Base-by-base conservation (phyloP, 2,888 invertebrate genomes). In the Tetranychus truncatus region DNA sequence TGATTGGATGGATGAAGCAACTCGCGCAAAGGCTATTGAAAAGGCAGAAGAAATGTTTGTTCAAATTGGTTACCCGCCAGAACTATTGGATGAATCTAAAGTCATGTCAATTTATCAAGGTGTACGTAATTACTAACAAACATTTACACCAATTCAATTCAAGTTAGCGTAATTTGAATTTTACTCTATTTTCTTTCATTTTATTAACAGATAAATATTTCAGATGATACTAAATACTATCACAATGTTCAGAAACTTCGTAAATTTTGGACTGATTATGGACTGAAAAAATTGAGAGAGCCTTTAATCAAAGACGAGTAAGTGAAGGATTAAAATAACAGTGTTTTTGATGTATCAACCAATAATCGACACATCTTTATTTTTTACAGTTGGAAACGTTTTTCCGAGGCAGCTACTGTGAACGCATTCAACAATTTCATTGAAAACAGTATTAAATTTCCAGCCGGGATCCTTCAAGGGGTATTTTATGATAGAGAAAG, bases 371-470 rank as follows among this genome's bases (percentile, higher is more conserved):
- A 21, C 9, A 73, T 73, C 18, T 15, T 21, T 45, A n/a, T 67
- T 74, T 34, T 45, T 45, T 66, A 73, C 11, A 79, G 79, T 81
- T 92, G 91, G 91, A 86, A 90, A 76, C 88, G 89, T 44, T 91
- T 91, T 82, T 90, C 91, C 75, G 86, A 89, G 71, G 90, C 91
- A 8, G 91, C 91, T 6, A 87, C 73, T 11, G 91, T 92, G 76
- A 91, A 92, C 82, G 91, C 91, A 4, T 92, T 89, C 84, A 91
- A 91, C 82, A 90, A 90, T 1, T 88, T 91, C 0, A 87, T 91
- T 75, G 91, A 91, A 83, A 92, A 92, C 82, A 90, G 90, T 81
- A 91, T 92, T 79, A 79, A 79, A 73, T 80, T 80, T 74, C 80
- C 79, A 2, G 80, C 80, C 11, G 80, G 79, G 9, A 79, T 80